Conservation (phyloP, 2,797 vertebrate genomes). For the Acipenser oxyrinchus region DNA sequence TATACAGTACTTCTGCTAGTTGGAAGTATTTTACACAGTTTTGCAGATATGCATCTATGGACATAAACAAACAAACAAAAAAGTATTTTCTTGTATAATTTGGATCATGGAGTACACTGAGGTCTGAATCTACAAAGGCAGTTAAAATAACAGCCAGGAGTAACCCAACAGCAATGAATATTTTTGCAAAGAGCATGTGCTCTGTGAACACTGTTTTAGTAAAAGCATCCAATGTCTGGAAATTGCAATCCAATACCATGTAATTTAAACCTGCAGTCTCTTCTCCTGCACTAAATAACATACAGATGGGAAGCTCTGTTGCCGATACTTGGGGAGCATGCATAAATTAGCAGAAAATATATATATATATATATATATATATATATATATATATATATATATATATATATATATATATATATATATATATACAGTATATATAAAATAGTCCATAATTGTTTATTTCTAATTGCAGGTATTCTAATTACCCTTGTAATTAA, state of each 20-base stretch:
- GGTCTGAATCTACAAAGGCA: too few species aligned
- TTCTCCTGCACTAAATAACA: slow-evolving; percentile 74
- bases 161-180: background rate
- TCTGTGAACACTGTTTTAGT: slow-evolving; percentile 60
- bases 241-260: slow-evolving; percentile 78
- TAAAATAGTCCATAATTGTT: slow-evolving; percentile 39
- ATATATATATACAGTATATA: slow-evolving; percentile 41
- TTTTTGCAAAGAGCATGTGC: too few species aligned
- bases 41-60: too few species aligned
- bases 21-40: too few species aligned
- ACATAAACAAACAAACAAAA: slow-evolving; percentile 48
- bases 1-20: too few species aligned
- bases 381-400: slow-evolving; percentile 52
- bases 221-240: slow-evolving; percentile 73
- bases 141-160: too few species aligned
- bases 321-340: slow-evolving; percentile 49
- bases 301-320: slow-evolving; percentile 74
- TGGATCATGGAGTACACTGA: too few species aligned
- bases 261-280: slow-evolving; percentile 80
- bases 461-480: slow-evolving; percentile 49
- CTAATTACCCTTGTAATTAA: slow-evolving; percentile 44
- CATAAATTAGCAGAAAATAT: slow-evolving; percentile 50
- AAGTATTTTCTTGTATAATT: slow-evolving; percentile 36
- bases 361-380: slow-evolving; percentile 46
- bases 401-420: slow-evolving; percentile 52